phyloP scores from a whole-genome alignment of 35 echinoderm and acorn worm species.

The Heliocidaris tuberculata region DNA sequence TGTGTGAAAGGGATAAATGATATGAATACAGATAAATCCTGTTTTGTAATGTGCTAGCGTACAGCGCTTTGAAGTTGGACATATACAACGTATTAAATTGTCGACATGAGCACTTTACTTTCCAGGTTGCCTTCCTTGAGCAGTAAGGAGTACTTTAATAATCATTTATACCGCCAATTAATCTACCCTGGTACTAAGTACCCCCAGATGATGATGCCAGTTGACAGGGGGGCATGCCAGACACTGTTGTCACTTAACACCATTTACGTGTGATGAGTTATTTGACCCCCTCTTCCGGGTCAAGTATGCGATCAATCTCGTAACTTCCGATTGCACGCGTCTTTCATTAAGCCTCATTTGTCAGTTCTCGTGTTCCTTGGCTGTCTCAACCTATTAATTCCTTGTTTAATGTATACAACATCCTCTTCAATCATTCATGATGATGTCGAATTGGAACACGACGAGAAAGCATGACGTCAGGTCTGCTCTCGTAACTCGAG shows the following conservation, averaged over 20 bases:
- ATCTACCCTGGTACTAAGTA: background rate
- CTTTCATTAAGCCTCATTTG: slow-evolving; percentile 5
- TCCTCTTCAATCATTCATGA: background rate
- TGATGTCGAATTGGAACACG: background rate
- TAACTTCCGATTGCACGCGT: background rate
- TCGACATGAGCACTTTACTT: no score
- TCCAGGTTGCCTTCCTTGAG: background rate
- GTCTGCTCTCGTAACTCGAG: background rate
- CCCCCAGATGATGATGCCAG: background rate
- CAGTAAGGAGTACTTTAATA: background rate
- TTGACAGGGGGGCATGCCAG: background rate
- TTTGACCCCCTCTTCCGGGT: background rate
- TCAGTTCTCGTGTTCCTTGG: background rate
- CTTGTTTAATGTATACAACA: background rate
- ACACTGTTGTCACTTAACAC: background rate
- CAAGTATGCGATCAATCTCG: slow-evolving; percentile 10
- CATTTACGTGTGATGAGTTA: background rate
- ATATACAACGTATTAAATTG: no score
- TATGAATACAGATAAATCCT: no score
- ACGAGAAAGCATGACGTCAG: background rate
- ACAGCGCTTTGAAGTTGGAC: no score
- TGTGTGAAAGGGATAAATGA: no score
- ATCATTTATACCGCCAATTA: background rate
- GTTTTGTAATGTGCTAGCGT: no score
- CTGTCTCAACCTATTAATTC: background rate